Evolutionary conservation across 2,888 invertebrate species (phyloP).

Genomic region (Drosophila nigricruria): DNA sequence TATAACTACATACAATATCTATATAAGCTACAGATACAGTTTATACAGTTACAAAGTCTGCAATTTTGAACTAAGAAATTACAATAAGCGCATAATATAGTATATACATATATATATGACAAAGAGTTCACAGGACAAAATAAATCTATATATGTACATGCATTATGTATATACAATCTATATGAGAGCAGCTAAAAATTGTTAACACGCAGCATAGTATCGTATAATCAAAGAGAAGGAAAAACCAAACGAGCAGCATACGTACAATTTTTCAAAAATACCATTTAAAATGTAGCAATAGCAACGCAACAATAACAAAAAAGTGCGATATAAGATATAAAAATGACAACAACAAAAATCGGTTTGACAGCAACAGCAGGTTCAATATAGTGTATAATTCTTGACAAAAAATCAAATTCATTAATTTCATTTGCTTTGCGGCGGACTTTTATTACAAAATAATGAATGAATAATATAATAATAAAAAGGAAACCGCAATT

Average conservation of each 20-base stretch:
- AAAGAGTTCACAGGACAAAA: conserved; percentile 23
- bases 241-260: conserved; percentile 47
- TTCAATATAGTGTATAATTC: conserved; percentile 46
- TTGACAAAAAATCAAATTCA: conserved; percentile 29
- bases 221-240: conserved; percentile 47
- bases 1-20: conserved; percentile 9
- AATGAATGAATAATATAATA: too few relatives aligned
- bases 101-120: conserved; percentile 5
- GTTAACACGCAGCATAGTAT: conserved; percentile 39
- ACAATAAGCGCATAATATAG: conserved; percentile 36
- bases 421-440: conserved; percentile 22
- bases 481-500: conserved; percentile 23
- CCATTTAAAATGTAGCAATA: conserved; percentile 33
- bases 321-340: conserved; percentile 26
- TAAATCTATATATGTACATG: conserved; percentile 15
- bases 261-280: conserved; percentile 52
- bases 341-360: conserved; percentile 16
- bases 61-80: conserved; percentile 43
- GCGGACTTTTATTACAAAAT: conserved; percentile 32
- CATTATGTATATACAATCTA: conserved; percentile 19
- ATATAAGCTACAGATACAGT: conserved; percentile 33
- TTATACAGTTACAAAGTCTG: conserved; percentile 43
- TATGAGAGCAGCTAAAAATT: conserved; percentile 40
- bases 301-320: conserved; percentile 13
- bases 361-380: conserved; percentile 49